These are phyloP conservation scores for Limnephilus lunatus DNA, from an alignment of 2,888 invertebrate genomes.

Conservation along the genomic window DNA sequence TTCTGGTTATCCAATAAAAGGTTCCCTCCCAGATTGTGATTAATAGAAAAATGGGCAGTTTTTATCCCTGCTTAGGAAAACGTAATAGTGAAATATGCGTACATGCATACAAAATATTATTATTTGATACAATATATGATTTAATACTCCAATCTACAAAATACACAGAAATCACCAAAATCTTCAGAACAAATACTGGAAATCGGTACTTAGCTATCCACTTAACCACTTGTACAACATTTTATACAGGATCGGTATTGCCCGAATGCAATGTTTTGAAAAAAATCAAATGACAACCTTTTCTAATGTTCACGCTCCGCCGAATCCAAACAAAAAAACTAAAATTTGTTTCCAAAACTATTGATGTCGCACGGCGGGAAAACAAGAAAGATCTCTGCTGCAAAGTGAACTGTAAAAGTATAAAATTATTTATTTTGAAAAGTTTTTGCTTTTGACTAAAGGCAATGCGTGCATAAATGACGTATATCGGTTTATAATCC, in stretches of 20 bases:
- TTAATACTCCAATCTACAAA: not conserved
- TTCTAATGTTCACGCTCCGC: constrained; percentile 45
- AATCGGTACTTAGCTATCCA: not conserved
- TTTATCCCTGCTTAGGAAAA: not conserved
- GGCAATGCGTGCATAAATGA: not conserved
- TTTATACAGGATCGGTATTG: constrained; percentile 9
- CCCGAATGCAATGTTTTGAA: constrained; percentile 48
- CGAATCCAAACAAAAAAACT: constrained; percentile 52
- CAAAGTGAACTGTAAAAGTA: not conserved
- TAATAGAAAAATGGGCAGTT: too few relatives aligned
- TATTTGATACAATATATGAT: not conserved
- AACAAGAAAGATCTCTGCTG: not conserved
- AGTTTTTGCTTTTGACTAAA: not conserved
- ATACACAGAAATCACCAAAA: not conserved
- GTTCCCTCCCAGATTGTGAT: too few relatives aligned
- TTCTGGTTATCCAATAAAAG: too few relatives aligned
- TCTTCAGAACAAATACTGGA: not conserved
- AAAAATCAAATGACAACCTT: constrained; percentile 49
- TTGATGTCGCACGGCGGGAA: constrained; percentile 41
- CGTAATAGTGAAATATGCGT: not conserved
- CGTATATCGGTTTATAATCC: not conserved
- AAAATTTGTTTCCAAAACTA: constrained; percentile 58
- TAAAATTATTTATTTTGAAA: not conserved
- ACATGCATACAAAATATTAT: not conserved
- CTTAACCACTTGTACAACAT: constrained; percentile 41